A percentile compares a stretch with the other conserved stretches of the same genome.
Conservation (phyloP, 2,113 vertebrate genomes). For the Dinomys branickii region DNA sequence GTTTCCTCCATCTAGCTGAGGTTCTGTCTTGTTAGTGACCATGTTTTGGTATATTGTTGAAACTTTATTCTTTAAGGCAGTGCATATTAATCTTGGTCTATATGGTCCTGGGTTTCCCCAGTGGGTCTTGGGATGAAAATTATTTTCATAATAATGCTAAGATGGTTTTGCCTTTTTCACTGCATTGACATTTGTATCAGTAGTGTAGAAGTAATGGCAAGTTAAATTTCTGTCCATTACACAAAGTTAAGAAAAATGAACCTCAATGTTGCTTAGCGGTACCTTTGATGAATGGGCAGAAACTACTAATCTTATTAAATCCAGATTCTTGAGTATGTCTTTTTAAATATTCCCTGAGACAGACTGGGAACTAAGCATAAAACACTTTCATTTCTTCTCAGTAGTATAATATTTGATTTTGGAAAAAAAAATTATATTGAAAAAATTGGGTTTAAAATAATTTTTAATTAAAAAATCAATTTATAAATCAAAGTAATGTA, state of each 20-base stretch:
- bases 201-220: not conserved
- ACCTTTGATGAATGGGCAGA: not conserved
- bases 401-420: not conserved
- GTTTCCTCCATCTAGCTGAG: not conserved
- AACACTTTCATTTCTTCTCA: not conserved
- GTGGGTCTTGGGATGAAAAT: not conserved
- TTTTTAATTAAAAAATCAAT: not conserved
- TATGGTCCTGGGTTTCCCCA: not conserved
- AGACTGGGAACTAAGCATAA: not conserved
- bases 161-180: not conserved
- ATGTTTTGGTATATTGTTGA: slow-evolving; percentile 12
- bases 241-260: not conserved
- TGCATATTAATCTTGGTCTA: not conserved
- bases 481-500: not conserved
- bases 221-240: not conserved
- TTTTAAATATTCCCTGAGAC: slow-evolving; percentile 5
- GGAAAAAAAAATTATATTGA: not conserved
- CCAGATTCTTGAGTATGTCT: not conserved
- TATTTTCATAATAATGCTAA: slow-evolving; percentile 16
- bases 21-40: not conserved
- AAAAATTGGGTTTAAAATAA: not conserved
- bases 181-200: too few species aligned
- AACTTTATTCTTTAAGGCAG: slow-evolving; percentile 16
- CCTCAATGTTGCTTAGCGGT: not conserved
- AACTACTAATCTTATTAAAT: slow-evolving; percentile 21